Evolutionary conservation across 2,113 vertebrate species (phyloP).

Genomic region (Seriola aureovittata): DNA sequence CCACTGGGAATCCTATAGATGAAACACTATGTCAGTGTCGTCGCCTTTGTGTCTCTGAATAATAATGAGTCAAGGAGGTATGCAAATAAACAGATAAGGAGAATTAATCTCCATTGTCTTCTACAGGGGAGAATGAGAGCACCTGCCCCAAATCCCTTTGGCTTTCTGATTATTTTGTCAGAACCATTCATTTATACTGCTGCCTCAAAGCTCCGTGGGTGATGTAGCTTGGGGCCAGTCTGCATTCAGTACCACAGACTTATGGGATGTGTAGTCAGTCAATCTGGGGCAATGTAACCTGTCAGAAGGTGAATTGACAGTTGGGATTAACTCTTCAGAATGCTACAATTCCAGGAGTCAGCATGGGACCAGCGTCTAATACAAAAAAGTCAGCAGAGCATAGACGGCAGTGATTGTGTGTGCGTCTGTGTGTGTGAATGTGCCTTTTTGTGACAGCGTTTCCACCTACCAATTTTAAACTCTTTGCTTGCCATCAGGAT

Average conservation of each 20-base stretch:
- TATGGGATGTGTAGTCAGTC: slow-evolving; percentile 55
- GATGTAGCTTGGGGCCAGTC: slow-evolving; percentile 46
- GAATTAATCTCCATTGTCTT: slow-evolving; percentile 56
- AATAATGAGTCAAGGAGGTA: slow-evolving; percentile 32
- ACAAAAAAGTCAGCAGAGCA: slow-evolving; percentile 10
- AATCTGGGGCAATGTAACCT: slow-evolving; percentile 46
- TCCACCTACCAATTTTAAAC: slow-evolving; percentile 92
- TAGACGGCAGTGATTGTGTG: not conserved
- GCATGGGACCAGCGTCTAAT: slow-evolving; percentile 4
- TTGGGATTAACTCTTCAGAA: slow-evolving; percentile 35
- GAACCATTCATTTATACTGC: slow-evolving; percentile 45
- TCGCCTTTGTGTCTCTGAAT: slow-evolving; percentile 49
- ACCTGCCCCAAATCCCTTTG: slow-evolving; percentile 43
- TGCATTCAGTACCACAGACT: slow-evolving; percentile 43
- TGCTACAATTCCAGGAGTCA: not conserved
- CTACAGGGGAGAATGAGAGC: slow-evolving; percentile 43
- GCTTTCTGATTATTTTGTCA: slow-evolving; percentile 40
- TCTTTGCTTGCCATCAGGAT: slow-evolving; percentile 95
- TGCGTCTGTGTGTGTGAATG: slow-evolving; percentile 9
- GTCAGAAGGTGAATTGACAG: slow-evolving; percentile 65
- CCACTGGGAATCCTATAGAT: slow-evolving; percentile 7
- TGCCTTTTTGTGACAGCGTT: slow-evolving; percentile 33
- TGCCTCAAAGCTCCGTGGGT: slow-evolving; percentile 26
- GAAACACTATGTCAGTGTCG: slow-evolving; percentile 40
- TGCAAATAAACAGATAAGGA: slow-evolving; percentile 54